Conservation (phyloP, 1,140 invertebrate genomes). For the Protaetia brevitarsis region DNA sequence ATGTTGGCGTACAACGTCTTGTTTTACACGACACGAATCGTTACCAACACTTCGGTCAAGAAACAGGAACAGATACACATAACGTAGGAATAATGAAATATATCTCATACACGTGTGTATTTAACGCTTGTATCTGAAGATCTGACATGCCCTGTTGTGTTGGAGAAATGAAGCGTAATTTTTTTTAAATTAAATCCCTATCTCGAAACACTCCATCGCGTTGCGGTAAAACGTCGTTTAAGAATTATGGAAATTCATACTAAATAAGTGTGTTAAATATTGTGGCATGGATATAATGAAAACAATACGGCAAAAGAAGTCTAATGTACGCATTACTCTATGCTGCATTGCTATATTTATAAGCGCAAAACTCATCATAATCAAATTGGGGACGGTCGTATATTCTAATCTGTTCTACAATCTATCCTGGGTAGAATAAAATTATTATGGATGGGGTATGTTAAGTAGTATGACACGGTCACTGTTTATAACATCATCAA, state of each 20-base stretch:
- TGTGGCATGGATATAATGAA: no score
- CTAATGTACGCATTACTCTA: no score
- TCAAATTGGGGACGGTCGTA: no score
- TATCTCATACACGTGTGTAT: background rate
- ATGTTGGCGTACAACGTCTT: background rate
- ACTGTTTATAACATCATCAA: background rate
- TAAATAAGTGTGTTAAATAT: background rate
- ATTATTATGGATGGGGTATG: no score
- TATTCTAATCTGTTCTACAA: no score
- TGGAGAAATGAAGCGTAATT: constrained; percentile 12
- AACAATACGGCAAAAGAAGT: no score
- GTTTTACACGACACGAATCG: constrained; percentile 3
- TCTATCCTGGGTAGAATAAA: no score
- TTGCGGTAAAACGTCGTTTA: background rate
- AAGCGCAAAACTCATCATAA: no score
- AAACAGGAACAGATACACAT: background rate
- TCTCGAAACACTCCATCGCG: background rate
- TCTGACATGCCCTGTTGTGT: constrained; percentile 11
- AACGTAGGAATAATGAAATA: constrained; percentile 11
- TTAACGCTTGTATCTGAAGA: constrained; percentile 2
- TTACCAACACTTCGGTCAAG: background rate
- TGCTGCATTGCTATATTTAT: no score
- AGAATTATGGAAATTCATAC: background rate
- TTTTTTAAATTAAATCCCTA: constrained; percentile 6
- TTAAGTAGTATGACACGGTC: no score